Evolutionary conservation across 2,797 vertebrate species (phyloP), one percentile per base, ranked within the genome.

Genomic region (Coregonus sp.): DNA sequence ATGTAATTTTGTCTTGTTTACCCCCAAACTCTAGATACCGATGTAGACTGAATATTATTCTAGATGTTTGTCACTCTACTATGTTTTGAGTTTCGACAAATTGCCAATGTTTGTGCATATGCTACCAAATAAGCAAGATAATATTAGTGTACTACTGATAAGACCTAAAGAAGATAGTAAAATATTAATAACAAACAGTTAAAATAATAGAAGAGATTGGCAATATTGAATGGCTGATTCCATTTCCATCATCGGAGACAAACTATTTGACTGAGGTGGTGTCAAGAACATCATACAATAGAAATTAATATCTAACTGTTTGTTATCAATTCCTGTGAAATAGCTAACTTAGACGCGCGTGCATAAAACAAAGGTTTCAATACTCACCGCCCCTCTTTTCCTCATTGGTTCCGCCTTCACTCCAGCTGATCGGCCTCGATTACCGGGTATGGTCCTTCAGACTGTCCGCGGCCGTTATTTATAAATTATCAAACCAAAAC

Each of bases 351-450:
- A 73, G 3, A 70, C 18, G 0, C n/a, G 5, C 14, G 14, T 6
- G 74, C 37, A 80, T 50, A 56, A 16, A 4, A 67, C 29, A 16
- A 16, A 65, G 0, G 7, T 14, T 16, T 33, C 2, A 6, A 16
- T 31, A 14, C 40, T 29, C 70, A 20, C 61, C 77, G 79, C 81
- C 79, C 82, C 78, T 83, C 68, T 80, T 7, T n/a, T 12, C 7
- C 52, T 71, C 29, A 80, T 91, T 97, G 96, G 96, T 97, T 91
- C 78, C 87, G 75, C 90, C 94, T 95, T 93, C 90, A 84, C 96
- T 96, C 96, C 97, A 97, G 96, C 97, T 97, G 97, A 97, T 96
- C 96, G 95, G 96, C 95, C 96, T 96, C 95, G 96, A 95, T 94
- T 95, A 95, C 96, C 96, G 84, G 83, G 89, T 88, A 84, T 37